Evolutionary conservation across 2,888 invertebrate genomes (phyloP), one percentile per base, ranked within the genome.

Genomic region (Polyploca ridens): DNA sequence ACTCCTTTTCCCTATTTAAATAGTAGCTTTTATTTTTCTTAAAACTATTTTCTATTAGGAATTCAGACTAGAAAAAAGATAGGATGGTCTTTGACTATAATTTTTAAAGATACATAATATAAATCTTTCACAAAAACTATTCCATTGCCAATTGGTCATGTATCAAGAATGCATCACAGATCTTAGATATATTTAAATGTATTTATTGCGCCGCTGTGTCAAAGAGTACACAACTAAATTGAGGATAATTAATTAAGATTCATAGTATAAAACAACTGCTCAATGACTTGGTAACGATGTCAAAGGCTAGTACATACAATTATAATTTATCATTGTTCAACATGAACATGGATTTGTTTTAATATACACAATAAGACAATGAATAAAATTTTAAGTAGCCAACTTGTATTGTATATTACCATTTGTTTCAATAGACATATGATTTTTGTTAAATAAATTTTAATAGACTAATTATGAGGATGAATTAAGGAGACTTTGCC

Each of bases 261-360:
- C 54, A 62, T 62, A 35, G 13, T 49, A 62, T 57, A 16, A 19
- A 33, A 16, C 54, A 35, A 62, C 27, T 38, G 13, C 60, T 62
- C 35, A 59, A 62, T 33, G 59, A 62, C 64, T 66, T 70, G 76
- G 78, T 82, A 78, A 67, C 62, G 59, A 66, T 66, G 75, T 72
- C 72, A 78, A 68, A 79, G 81, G 81, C 65, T 70, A 79, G 60
- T 72, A 72, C 63, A 71, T 54, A 19, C 64, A 66, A 62, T 67
- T 63, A 58, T 72, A 72, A 71, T 77, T 67, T 74, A 79, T 76
- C 76, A 72, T 76, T 76, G 67, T 73, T 68, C 64, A 14, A 16
- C 59, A 14, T 54, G 54, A 54, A 10, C 19, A 19, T 49, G 49
- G 54, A 10, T 54, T 54, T 54, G 54, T 54, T 54, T 19, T 19